Evolutionary conservation across 2,113 vertebrate species (phyloP).

Genomic region (Salminus brasiliensis): DNA sequence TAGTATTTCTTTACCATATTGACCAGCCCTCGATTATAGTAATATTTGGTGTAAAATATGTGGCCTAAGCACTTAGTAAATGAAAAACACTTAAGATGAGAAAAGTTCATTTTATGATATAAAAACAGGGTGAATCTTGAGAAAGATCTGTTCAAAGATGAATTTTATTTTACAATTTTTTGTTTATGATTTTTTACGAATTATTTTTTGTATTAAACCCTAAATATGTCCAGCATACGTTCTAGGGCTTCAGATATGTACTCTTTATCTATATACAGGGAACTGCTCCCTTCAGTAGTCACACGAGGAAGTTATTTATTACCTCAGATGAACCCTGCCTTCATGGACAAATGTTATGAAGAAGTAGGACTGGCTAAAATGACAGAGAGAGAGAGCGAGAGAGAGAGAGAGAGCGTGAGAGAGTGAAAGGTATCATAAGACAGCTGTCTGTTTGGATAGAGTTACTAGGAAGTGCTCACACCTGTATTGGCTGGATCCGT

Average conservation of each 20-base stretch:
- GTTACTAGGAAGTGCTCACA: slow-evolving; percentile 35
- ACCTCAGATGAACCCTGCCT: background rate
- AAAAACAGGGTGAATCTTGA: too few species aligned
- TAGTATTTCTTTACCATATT: too few species aligned
- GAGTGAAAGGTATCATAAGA: slow-evolving; percentile 21
- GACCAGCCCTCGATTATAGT: too few species aligned
- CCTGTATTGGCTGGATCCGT: slow-evolving; percentile 35
- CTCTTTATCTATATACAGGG: background rate
- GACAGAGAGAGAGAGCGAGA: background rate
- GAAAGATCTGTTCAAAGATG: too few species aligned
- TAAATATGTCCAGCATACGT: background rate
- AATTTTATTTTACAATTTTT: too few species aligned
- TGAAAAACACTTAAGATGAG: too few species aligned
- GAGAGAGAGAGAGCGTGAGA: slow-evolving; percentile 21
- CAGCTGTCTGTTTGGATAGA: slow-evolving; percentile 59
- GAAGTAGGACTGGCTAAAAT: background rate
- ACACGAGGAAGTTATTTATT: slow-evolving; percentile 38
- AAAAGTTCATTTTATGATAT: too few species aligned
- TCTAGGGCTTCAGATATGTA: too few species aligned
- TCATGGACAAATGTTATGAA: background rate
- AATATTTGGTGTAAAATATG: too few species aligned
- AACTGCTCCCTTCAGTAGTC: slow-evolving; percentile 5
- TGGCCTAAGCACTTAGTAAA: too few species aligned
- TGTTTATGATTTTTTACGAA: too few species aligned
- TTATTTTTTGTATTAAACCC: background rate